Percentiles rank a stretch among this genome's conserved stretches.
Conservation (phyloP, 2,113 vertebrate species). For the Colossoma macropomum region DNA sequence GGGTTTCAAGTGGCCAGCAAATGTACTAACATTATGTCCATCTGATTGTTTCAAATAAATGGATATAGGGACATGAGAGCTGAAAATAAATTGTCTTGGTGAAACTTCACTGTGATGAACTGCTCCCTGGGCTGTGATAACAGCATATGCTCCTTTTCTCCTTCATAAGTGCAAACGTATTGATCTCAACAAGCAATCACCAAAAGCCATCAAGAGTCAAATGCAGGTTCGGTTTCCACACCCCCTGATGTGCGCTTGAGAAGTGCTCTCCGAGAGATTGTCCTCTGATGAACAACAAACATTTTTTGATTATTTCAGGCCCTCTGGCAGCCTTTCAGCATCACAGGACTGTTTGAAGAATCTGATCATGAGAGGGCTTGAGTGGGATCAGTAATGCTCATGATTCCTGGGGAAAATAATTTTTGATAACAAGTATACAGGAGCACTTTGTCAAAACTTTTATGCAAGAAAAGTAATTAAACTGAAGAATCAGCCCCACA, state of each 20-base stretch:
- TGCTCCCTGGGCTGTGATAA: slow-evolving; percentile 36
- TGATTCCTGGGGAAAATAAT: slow-evolving; percentile 6
- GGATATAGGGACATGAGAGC: background rate
- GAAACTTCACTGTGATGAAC: slow-evolving; percentile 29
- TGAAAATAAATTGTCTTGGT: slow-evolving; percentile 16
- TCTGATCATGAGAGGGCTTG: background rate
- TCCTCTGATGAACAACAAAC: slow-evolving; percentile 49
- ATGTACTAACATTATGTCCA: background rate
- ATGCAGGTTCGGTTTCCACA: slow-evolving; percentile 36
- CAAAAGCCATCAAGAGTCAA: slow-evolving; percentile 48
- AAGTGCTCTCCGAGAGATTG: slow-evolving; percentile 48
- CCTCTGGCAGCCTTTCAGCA: background rate
- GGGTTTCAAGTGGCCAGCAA: background rate
- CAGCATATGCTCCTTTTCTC: slow-evolving; percentile 23
- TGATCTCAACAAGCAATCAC: slow-evolving; percentile 54
- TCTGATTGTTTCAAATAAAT: slow-evolving; percentile 5
- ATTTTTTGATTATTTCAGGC: slow-evolving; percentile 40
- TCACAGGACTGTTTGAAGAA: background rate
- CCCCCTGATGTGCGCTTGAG: slow-evolving; percentile 41
- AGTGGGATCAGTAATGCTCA: background rate
- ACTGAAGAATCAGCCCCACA: background rate
- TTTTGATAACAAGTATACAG: slow-evolving; percentile 4
- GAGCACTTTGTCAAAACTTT: slow-evolving; percentile 13
- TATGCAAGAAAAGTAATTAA: background rate
- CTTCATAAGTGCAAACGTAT: slow-evolving; percentile 43